Conservation (phyloP, 2,113 vertebrate genomes). For the Indicator indicator region DNA sequence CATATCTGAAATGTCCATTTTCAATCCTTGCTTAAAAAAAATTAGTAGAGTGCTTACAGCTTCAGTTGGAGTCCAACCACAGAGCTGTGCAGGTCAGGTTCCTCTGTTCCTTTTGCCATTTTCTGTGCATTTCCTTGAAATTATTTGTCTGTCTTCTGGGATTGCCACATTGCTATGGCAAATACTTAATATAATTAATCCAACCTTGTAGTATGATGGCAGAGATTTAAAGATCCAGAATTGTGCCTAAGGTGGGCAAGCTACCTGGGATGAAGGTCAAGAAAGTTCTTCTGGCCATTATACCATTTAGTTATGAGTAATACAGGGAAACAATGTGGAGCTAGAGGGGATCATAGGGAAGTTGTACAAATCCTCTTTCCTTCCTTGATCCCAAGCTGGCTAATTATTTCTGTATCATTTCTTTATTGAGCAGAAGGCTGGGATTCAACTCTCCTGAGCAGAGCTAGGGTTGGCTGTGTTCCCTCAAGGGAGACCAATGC, state of each 20-base stretch:
- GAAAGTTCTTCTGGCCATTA: neutral
- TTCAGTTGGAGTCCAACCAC: accelerated
- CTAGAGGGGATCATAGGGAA: neutral
- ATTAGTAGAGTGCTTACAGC: neutral
- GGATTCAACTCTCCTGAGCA: neutral
- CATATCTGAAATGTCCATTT: neutral
- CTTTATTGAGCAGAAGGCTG: neutral
- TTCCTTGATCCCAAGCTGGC: slow-evolving; percentile 2
- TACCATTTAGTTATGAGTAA: neutral
- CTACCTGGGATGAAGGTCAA: neutral
- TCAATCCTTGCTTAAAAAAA: neutral
- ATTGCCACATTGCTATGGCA: neutral
- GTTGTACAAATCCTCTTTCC: neutral
- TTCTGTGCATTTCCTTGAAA: neutral
- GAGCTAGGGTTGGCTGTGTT: neutral
- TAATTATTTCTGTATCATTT: slow-evolving; percentile 4
- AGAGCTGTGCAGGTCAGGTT: neutral
- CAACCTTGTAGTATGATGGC: neutral
- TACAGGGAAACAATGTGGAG: neutral
- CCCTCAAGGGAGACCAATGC: neutral
- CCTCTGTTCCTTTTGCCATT: neutral
- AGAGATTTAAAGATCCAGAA: neutral
- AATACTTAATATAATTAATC: neutral
- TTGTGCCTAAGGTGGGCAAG: neutral
- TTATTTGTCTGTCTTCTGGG: neutral